Evolutionary conservation across 1,140 invertebrate species (phyloP).

Genomic region (Drosophila cardini): DNA sequence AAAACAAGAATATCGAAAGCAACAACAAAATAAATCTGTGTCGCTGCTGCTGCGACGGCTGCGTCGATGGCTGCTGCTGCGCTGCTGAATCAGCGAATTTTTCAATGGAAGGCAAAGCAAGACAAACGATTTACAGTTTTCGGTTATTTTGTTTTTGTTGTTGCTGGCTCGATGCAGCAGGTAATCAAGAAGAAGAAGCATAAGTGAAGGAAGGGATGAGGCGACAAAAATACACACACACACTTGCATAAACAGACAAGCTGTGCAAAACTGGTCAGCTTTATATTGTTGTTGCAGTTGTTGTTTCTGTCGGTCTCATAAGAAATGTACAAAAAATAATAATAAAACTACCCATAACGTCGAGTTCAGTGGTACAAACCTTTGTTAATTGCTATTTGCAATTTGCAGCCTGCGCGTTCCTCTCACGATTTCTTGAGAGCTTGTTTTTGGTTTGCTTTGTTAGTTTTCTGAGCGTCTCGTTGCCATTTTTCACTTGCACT

Average conservation of each 20-base stretch:
- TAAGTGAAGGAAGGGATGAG: slow-evolving; percentile 16
- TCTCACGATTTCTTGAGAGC: slow-evolving; percentile 30
- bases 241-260: background rate
- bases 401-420: slow-evolving; percentile 21
- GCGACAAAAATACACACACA: slow-evolving; percentile 24
- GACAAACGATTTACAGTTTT: slow-evolving; percentile 68
- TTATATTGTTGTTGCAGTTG: background rate
- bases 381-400: slow-evolving; percentile 34
- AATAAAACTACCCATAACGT: slow-evolving; percentile 34
- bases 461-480: slow-evolving; percentile 7
- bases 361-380: slow-evolving; percentile 35
- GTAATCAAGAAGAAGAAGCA: slow-evolving; percentile 36
- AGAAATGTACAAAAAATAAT: slow-evolving; percentile 17
- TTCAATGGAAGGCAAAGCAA: slow-evolving; percentile 65
- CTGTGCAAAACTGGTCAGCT: slow-evolving; percentile 53
- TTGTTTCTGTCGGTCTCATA: slow-evolving; percentile 3
- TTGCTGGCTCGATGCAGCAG: slow-evolving; percentile 39
- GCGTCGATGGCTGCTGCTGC: slow-evolving; percentile 18
- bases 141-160: slow-evolving; percentile 30
- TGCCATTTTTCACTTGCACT: slow-evolving; percentile 43
- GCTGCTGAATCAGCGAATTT: slow-evolving; percentile 66
- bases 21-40: slow-evolving; percentile 48
- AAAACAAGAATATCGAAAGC: slow-evolving; percentile 41
- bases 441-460: background rate
- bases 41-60: slow-evolving; percentile 24